Base-by-base conservation (phyloP, 2,797 vertebrate genomes). In the Apogon talboti region DNA sequence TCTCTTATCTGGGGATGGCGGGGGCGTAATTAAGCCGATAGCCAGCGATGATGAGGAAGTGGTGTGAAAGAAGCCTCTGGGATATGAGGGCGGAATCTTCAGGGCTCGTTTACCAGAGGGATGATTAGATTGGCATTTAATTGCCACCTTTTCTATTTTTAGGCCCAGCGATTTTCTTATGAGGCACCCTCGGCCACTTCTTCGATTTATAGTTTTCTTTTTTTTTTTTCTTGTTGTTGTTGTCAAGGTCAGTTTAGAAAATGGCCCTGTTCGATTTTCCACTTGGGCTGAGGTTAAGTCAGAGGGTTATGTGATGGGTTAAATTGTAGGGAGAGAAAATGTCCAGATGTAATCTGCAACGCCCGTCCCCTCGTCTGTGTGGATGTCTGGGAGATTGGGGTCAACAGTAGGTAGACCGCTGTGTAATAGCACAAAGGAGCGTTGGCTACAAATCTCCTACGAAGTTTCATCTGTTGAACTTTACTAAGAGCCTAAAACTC, bases 141-240 rank as follows among this genome's bases (percentile, higher is more conserved):
- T 92, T 89, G 89, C 89, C 87, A 87, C 87, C 73, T 83, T 89
- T 89, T 87, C 88, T 92, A 90, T 91, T 91, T 92, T 86, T 89
- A 90, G 88, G 73, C 43, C 10, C 61, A 76, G 74, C 79, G 69
- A 61, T 82, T 84, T 76, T 81, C 74, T 73, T 72, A 59, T 14
- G 55, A 77, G 59, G 4, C 49, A 16, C 24, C 62, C 74, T 15
- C 66, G 80, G 52, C 65, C 50, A 16, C 54, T 15, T 61, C 44
- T 70, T 80, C 14, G 3, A 54, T 66, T 69, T 50, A 15, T 66
- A 48, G 10, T 19, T 33, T 48, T 13, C 55, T 37, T 51, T 38
- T 43, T 19, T 58, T 47, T n/a, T n/a, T n/a, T n/a, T n/a, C n/a
- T n/a, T n/a, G n/a, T 50, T 45, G 54, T 8, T 7, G 33, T 70